Conservation (phyloP, 2,888 invertebrate species). For the Cheiracanthium punctorium region DNA sequence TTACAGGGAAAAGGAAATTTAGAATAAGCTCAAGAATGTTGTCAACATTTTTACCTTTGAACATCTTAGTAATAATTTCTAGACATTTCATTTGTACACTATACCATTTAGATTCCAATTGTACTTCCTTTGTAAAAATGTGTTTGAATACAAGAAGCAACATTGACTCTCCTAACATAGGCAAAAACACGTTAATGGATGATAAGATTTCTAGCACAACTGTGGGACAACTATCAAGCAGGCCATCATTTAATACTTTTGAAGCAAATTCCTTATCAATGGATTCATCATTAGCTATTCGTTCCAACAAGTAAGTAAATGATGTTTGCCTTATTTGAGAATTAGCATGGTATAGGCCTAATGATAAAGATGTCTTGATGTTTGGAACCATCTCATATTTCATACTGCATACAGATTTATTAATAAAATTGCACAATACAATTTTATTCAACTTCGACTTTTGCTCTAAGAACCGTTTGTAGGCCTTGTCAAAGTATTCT, state of each 20-base stretch:
- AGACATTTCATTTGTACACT: conserved; percentile 27
- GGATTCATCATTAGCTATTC: conserved; percentile 74
- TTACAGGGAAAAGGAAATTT: conserved; percentile 43
- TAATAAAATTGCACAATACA: conserved; percentile 28
- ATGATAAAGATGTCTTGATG: conserved; percentile 79
- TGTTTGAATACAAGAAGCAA: conserved; percentile 11
- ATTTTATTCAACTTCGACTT: conserved; percentile 1
- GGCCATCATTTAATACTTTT: conserved; percentile 77
- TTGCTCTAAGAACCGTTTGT: conserved; percentile 31
- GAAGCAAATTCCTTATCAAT: conserved; percentile 77
- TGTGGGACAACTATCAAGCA: conserved; percentile 76
- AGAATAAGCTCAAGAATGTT: conserved; percentile 26
- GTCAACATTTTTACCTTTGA: conserved; percentile 2
- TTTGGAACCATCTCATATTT: conserved; percentile 73
- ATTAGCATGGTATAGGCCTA: conserved; percentile 85
- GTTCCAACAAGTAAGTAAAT: conserved; percentile 81
- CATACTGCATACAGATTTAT: conserved; percentile 56
- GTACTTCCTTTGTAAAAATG: conserved; percentile 2
- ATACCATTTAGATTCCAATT: conserved; percentile 32
- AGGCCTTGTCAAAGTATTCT: conserved; percentile 46
- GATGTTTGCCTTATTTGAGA: conserved; percentile 82
- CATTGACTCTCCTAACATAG: conserved; percentile 3
- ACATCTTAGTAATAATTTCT: conserved; percentile 20
- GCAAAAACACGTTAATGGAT: background rate
- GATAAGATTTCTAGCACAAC: conserved; percentile 37